Evolutionary conservation across 1,140 invertebrate species (phyloP).

Genomic region (Achroia grisella): DNA sequence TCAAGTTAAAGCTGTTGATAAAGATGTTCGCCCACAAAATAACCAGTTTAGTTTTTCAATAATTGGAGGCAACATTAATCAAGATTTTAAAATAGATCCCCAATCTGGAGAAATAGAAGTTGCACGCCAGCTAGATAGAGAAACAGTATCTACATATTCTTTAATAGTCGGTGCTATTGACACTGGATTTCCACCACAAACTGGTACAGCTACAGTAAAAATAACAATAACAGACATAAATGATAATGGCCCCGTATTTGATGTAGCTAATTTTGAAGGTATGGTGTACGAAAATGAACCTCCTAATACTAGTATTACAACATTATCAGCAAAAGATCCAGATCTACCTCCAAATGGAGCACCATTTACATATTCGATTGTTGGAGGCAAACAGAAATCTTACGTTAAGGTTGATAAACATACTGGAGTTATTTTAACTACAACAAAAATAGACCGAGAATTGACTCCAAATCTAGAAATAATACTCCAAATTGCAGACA

Average conservation of each 20-base stretch:
- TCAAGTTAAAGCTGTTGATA: slow-evolving; percentile 90
- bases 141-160: slow-evolving; percentile 84
- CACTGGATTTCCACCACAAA: slow-evolving; percentile 89
- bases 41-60: slow-evolving; percentile 95
- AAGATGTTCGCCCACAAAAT: slow-evolving; percentile 92
- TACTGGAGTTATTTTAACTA: slow-evolving; percentile 87
- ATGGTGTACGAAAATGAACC: slow-evolving; percentile 92
- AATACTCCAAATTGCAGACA: slow-evolving; percentile 91
- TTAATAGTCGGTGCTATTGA: slow-evolving; percentile 93
- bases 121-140: slow-evolving; percentile 84
- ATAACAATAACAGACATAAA: slow-evolving; percentile 90
- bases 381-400: slow-evolving; percentile 85
- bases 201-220: slow-evolving; percentile 87
- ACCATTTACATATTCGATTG: slow-evolving; percentile 88
- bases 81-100: slow-evolving; percentile 92
- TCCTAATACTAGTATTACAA: slow-evolving; percentile 87
- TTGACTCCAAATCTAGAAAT: slow-evolving; percentile 82
- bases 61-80: slow-evolving; percentile 86
- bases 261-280: slow-evolving; percentile 80
- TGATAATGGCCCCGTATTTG: slow-evolving; percentile 93
- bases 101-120: slow-evolving; percentile 89
- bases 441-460: slow-evolving; percentile 88
- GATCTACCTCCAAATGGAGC: slow-evolving; percentile 94
- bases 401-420: slow-evolving; percentile 85
- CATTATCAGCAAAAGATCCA: slow-evolving; percentile 88